These are phyloP conservation scores for Sinohyriopsis cumingii DNA, from an alignment of 2,888 invertebrate genomes.

Conservation along the genomic window DNA sequence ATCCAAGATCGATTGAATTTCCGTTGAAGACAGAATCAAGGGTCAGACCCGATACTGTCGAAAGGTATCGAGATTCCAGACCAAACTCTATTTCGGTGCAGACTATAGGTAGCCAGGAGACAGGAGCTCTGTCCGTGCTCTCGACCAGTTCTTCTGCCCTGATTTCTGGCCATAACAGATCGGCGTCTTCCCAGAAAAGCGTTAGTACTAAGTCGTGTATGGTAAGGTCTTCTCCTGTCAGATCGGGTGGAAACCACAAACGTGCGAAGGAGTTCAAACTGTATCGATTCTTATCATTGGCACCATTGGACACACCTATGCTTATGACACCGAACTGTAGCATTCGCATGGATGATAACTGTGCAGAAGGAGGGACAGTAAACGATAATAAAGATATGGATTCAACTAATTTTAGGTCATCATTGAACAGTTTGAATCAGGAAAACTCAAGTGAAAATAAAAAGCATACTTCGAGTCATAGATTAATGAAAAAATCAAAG, in stretches of 20 bases:
- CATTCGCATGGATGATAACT: too few species aligned
- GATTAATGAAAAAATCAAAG: too few species aligned
- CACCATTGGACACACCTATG: conserved; percentile 29
- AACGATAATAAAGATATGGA: too few species aligned
- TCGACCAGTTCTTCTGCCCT: too few species aligned
- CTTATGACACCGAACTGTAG: conserved; percentile 16
- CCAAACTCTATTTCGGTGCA: too few species aligned
- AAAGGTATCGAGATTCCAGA: not conserved
- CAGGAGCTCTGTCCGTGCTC: too few species aligned
- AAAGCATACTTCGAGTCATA: too few species aligned
- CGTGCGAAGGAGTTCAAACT: conserved; percentile 47
- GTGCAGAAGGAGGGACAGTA: too few species aligned
- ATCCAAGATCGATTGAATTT: not conserved
- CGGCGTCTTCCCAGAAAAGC: not conserved
- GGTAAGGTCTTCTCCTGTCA: conserved; percentile 16
- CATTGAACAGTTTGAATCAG: too few species aligned
- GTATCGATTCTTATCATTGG: conserved; percentile 51
- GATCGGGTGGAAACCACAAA: conserved; percentile 20
- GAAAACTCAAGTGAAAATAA: too few species aligned
- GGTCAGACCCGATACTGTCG: not conserved
- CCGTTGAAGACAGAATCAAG: not conserved
- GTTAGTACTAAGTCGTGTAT: conserved; percentile 22
- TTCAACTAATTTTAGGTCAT: too few species aligned
- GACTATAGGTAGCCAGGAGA: too few species aligned
- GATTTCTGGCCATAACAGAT: not conserved